phyloP scores from a whole-genome alignment of 2,113 vertebrate species.

The Amphiprion percula region DNA sequence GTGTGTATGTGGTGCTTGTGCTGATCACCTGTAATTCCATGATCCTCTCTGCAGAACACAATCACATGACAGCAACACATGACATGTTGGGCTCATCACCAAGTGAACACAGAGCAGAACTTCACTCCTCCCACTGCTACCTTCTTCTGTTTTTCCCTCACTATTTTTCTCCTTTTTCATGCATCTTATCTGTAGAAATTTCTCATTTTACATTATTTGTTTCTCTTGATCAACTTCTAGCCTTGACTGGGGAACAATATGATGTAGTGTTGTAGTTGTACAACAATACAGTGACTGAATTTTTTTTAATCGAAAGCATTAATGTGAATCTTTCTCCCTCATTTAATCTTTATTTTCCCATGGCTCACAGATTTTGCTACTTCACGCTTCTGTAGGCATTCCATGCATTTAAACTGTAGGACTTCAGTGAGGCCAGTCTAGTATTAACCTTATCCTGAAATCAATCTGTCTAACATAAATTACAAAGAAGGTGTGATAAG shows the following conservation, averaged over 20 bases:
- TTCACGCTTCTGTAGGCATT: constrained; percentile 17
- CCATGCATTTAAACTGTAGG: constrained; percentile 2
- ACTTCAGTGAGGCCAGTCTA: constrained; percentile 14
- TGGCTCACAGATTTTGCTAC: neutral
- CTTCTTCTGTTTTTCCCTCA: neutral
- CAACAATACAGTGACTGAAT: neutral
- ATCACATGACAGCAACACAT: constrained; percentile 67
- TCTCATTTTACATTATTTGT: neutral
- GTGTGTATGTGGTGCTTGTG: neutral
- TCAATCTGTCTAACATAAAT: neutral
- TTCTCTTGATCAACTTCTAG: neutral
- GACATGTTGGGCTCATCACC: constrained; percentile 41
- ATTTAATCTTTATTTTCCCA: neutral
- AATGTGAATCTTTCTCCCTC: neutral
- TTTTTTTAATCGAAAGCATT: neutral
- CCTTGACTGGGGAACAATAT: neutral
- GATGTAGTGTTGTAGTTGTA: neutral
- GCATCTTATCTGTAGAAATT: neutral
- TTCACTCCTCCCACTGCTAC: neutral
- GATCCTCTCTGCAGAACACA: constrained; percentile 71
- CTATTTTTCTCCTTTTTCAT: neutral
- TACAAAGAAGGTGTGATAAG: neutral
- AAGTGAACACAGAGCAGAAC: constrained; percentile 18
- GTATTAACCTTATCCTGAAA: constrained; percentile 20
- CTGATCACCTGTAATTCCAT: constrained; percentile 77